Evolutionary conservation across 2,113 vertebrate genomes (phyloP).

Genomic region (Salvelinus fontinalis): DNA sequence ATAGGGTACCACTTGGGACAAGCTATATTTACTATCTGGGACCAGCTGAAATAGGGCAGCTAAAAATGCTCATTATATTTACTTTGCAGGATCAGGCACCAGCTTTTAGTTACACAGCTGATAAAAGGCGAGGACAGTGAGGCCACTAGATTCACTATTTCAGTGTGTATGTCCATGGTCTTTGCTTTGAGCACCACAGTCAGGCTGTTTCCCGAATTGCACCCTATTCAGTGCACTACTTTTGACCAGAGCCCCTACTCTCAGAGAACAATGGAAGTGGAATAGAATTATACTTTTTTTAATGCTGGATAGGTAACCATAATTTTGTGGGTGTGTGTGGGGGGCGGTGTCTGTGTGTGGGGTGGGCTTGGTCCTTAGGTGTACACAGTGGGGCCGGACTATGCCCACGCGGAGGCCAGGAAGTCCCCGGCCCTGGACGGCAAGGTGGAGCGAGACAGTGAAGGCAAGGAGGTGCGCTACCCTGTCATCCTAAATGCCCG

Average conservation of each 20-base stretch:
- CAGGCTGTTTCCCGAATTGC: too few relatives aligned
- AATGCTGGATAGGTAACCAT: too few relatives aligned
- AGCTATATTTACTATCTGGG: neutral
- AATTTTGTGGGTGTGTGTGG: neutral
- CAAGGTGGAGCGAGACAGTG: constrained; percentile 88
- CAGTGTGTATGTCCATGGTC: too few relatives aligned
- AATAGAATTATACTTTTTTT: too few relatives aligned
- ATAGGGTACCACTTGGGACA: too few relatives aligned
- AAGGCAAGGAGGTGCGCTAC: constrained; percentile 90
- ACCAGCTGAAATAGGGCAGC: neutral
- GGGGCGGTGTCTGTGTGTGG: neutral
- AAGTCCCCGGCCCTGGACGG: constrained; percentile 90
- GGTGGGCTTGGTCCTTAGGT: constrained; percentile 70
- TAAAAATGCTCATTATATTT: neutral
- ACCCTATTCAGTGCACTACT: too few relatives aligned
- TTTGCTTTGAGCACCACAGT: too few relatives aligned
- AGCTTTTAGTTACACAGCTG: too few relatives aligned
- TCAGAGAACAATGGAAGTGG: too few relatives aligned
- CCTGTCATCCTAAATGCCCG: constrained; percentile 89
- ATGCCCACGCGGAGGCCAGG: constrained; percentile 88
- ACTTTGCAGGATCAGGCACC: neutral
- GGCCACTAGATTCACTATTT: too few relatives aligned
- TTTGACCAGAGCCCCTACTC: too few relatives aligned
- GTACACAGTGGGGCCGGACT: constrained; percentile 90
- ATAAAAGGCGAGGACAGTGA: too few relatives aligned